Evolutionary conservation across 2,113 vertebrate genomes (phyloP).

Genomic region (Nettapus auritus): DNA sequence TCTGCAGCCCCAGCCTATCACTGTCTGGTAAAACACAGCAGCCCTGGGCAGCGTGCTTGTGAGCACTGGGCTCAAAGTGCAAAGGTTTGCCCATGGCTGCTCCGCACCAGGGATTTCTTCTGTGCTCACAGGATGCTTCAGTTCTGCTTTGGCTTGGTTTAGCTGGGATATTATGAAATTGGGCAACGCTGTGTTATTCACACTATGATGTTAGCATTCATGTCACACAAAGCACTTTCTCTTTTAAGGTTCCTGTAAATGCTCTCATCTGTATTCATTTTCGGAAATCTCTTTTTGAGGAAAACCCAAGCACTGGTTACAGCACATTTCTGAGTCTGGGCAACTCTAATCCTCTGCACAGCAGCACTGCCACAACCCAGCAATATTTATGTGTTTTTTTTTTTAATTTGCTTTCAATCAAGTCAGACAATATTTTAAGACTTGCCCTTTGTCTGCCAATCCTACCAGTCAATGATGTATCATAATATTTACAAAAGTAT

Average conservation of each 20-base stretch:
- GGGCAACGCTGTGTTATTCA: neutral
- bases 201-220: neutral
- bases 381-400: neutral
- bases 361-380: neutral
- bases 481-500: neutral
- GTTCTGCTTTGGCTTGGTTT: neutral
- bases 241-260: neutral
- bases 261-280: neutral
- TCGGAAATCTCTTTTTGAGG: neutral
- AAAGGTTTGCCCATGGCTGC: too few relatives aligned
- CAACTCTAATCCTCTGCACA: neutral
- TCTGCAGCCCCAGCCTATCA: rapidly evolving
- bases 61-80: too few relatives aligned
- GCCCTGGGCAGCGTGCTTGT: neutral
- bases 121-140: neutral
- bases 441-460: neutral
- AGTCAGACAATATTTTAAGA: neutral
- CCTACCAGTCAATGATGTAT: neutral
- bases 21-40: neutral
- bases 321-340: neutral
- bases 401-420: neutral
- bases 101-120: neutral
- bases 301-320: neutral
- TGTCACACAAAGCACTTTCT: neutral
- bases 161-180: neutral